Evolutionary conservation across 2,888 invertebrate species (phyloP), one percentile per base, ranked within the genome.

Genomic region (Napeogenes sylphis): DNA sequence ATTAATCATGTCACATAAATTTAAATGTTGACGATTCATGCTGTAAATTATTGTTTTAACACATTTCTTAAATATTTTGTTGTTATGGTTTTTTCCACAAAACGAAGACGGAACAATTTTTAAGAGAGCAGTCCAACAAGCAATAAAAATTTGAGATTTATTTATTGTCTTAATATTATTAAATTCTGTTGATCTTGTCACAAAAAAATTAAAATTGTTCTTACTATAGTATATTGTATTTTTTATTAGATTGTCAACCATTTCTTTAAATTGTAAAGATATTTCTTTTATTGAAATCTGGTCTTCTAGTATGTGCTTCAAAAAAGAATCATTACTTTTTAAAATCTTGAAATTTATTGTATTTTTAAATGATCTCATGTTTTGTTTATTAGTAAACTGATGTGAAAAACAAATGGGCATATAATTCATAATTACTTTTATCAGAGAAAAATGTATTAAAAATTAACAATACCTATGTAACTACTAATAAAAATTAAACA

Each of bases 341-440:
- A 83, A 66, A 66, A 78, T 68, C 63, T 76, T 78, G 33, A 70
- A 64, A 70, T 82, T 80, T 30, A 85, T 51, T 68, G 86, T 70
- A 72, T 85, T 87, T 59, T 70, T 73, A 67, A 78, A 83, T 2
- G 87, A 86, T 62, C 90, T 76, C 47, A 87, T 74, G 72, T 89
- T 87, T 74, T 86, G 84, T 73, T 89, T 90, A 71, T 88, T 87
- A 4, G 80, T 76, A 70, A 90, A 90, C 69, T 81, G 75, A 66
- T 84, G 79, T 2, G 88, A 81, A 64, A 85, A 73, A 73, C 86
- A 87, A 61, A 84, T 62, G 0, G 80, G 76, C 12, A 51, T 63
- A 57, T 42, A 42, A 42, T 79, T 78, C 83, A 87, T 83, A 54
- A 32, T 53, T 51, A 46, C 0, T 5, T 51, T 32, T 14, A 55